These are phyloP conservation scores for Apamea monoglypha DNA, from an alignment of 2,888 invertebrate genomes.

Conservation along the genomic window DNA sequence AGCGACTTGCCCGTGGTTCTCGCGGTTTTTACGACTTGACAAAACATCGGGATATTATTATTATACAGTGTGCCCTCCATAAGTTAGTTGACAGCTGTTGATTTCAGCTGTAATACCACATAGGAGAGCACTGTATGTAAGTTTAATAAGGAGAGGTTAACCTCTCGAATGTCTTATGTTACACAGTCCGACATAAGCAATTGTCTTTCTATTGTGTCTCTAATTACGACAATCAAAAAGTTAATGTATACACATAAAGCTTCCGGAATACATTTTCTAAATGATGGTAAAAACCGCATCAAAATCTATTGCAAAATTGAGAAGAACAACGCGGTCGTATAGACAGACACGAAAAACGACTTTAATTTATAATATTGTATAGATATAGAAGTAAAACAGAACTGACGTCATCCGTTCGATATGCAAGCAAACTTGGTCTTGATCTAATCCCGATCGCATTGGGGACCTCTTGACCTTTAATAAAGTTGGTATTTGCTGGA, in stretches of 20 bases:
- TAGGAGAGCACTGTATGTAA: not conserved
- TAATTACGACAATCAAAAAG: too few species aligned
- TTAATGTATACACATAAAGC: too few species aligned
- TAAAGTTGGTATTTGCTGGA: conserved; percentile 40
- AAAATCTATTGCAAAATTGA: not conserved
- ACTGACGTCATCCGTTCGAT: conserved; percentile 24
- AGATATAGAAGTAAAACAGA: not conserved
- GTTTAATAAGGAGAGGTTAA: too few species aligned
- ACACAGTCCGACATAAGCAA: too few species aligned
- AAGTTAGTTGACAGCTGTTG: not conserved
- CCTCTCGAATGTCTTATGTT: too few species aligned
- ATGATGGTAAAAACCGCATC: not conserved
- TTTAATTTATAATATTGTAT: not conserved
- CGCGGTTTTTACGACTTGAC: not conserved
- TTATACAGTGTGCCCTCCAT: not conserved
- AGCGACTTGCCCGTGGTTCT: not conserved
- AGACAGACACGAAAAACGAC: not conserved
- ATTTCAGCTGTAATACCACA: not conserved
- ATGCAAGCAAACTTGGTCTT: conserved; percentile 35
- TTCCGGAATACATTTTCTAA: not conserved
- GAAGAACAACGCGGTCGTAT: not conserved
- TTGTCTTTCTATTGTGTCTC: too few species aligned
- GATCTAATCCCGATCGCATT: conserved; percentile 40
- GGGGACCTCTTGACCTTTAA: conserved; percentile 45
- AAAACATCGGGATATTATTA: not conserved